Evolutionary conservation across 2,888 invertebrate species (phyloP), one percentile per base, ranked within the genome.

Genomic region (Dicycla oo): DNA sequence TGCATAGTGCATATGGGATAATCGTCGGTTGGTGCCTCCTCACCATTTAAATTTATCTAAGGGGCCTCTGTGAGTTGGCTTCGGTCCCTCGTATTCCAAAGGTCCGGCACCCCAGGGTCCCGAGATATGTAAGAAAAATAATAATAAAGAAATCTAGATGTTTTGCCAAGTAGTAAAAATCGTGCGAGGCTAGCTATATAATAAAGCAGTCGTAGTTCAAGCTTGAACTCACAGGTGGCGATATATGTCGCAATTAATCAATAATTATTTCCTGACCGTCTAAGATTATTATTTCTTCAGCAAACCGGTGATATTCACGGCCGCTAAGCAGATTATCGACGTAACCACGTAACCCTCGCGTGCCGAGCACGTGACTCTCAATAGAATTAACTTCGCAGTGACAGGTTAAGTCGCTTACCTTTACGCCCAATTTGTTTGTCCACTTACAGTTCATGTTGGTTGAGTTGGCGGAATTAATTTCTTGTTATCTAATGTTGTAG

Each of bases 341-440:
- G 53, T 72, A 43, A 69, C 43, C 47, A 47, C 49, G 78, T 73
- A 45, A 58, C 57, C 45, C 0, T 49, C 54, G 56, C 69, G 66
- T 75, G 51, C 26, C 40, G 7, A 34, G 70, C 82, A 80, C 76
- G 75, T 82, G 82, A 82, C 54, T 71, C 66, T 69, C 75, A 83
- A 85, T 75, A 61, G 75, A 70, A 82, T 85, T 78, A 76, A 68
- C 72, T 79, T 70, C 43, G 67, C 61, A 69, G 62, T 73, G 71
- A 71, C 62, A 70, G 71, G 79, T 76, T 84, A 78, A 80, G 73
- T 73, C 67, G 54, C 56, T 65, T 69, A 69, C 72, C 60, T 75
- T 86, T 60, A 86, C 78, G 74, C 78, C 77, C 80, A 84, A 82
- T 85, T 86, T 80, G 73, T 81, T 69, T 73, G 82, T 78, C 73